A percentile compares a stretch with the other conserved stretches of the same genome.
Evolutionary conservation across 2,113 vertebrate genomes (phyloP).

Genomic region (Lepus americanus): DNA sequence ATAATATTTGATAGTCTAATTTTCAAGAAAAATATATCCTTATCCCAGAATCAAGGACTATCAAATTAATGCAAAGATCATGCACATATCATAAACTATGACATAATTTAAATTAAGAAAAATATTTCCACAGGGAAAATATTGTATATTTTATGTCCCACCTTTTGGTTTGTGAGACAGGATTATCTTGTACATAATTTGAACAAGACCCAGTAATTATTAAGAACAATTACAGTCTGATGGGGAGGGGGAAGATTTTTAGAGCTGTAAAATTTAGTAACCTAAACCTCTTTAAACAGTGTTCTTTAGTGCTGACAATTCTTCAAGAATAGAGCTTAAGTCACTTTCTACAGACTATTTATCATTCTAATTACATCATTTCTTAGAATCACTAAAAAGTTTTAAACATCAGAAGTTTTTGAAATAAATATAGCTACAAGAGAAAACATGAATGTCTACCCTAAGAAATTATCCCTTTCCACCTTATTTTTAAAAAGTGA

Average conservation of each 20-base stretch:
- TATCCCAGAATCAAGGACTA: not conserved
- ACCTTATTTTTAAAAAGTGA: constrained; percentile 31
- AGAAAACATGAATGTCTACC: constrained; percentile 35
- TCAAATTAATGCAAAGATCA: constrained; percentile 37
- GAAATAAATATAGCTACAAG: constrained; percentile 1
- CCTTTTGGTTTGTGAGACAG: not conserved
- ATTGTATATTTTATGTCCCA: not conserved
- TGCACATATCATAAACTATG: not conserved
- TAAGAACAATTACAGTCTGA: constrained; percentile 17
- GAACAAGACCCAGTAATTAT: not conserved
- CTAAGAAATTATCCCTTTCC: constrained; percentile 12
- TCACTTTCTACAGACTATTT: not conserved
- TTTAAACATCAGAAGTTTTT: constrained; percentile 9
- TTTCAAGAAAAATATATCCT: not conserved
- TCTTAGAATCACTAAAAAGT: constrained; percentile 26
- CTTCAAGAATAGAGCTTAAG: not conserved
- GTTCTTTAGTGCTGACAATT: not conserved
- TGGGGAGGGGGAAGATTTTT: not conserved
- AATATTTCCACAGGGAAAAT: not conserved
- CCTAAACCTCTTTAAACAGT: constrained; percentile 30
- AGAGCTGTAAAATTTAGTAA: constrained; percentile 46
- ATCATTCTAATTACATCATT: constrained; percentile 15
- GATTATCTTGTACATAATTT: not conserved
- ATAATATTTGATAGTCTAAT: not conserved
- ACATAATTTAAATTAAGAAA: not conserved